Conservation (phyloP, 2,888 invertebrate genomes). For the Drosophila greeni region DNA sequence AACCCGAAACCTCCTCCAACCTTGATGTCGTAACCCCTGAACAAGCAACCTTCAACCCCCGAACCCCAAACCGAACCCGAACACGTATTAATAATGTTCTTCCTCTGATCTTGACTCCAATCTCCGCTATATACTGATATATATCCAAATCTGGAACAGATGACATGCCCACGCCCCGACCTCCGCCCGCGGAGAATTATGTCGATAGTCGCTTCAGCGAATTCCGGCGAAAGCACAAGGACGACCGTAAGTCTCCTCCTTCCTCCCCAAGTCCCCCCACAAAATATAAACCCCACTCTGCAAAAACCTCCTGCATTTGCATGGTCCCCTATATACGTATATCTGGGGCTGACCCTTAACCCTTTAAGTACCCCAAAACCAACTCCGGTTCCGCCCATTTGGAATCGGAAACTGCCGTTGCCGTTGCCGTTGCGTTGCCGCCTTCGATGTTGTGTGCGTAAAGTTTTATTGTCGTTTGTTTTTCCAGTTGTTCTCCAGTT, state of each 20-base stretch:
- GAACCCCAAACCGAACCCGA: not conserved
- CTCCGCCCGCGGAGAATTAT: constrained; percentile 76
- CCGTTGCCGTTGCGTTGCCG: constrained; percentile 59
- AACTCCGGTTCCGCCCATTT: constrained; percentile 20
- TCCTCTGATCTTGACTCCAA: constrained; percentile 21
- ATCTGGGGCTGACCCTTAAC: constrained; percentile 17
- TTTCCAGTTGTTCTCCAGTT: constrained; percentile 64
- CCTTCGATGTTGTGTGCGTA: constrained; percentile 77
- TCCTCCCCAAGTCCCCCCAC: constrained; percentile 3
- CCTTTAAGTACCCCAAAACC: not conserved
- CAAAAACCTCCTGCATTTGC: constrained; percentile 25
- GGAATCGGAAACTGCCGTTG: constrained; percentile 41
- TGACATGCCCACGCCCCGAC: constrained; percentile 77
- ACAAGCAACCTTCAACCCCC: constrained; percentile 23
- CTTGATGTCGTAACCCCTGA: constrained; percentile 64
- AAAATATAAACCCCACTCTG: constrained; percentile 12
- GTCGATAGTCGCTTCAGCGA: constrained; percentile 78
- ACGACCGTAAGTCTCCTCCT: constrained; percentile 82
- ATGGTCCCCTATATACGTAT: constrained; percentile 28
- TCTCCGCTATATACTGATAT: constrained; percentile 33
- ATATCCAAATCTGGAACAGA: constrained; percentile 55
- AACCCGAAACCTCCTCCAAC: constrained; percentile 45
- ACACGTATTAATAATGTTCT: constrained; percentile 23
- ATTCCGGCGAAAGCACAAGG: constrained; percentile 83
- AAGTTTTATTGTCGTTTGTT: constrained; percentile 68